Percentiles rank a stretch among this genome's conserved stretches.
Evolutionary conservation across 2,113 vertebrate genomes (phyloP).

Genomic region (Corapipo altera): DNA sequence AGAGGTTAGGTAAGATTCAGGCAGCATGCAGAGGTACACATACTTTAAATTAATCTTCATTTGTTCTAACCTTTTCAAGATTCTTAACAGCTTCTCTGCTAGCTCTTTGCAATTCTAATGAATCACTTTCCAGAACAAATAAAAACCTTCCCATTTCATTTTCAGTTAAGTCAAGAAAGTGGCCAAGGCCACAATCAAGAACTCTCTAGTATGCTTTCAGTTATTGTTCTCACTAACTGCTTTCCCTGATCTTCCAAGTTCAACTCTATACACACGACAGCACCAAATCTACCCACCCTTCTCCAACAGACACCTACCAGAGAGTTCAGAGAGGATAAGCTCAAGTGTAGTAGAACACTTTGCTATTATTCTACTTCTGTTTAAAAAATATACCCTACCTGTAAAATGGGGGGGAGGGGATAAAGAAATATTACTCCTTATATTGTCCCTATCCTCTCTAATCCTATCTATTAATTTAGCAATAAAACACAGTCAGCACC

Average conservation of each 20-base stretch:
- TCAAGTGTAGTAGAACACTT: not conserved
- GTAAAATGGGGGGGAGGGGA: not conserved
- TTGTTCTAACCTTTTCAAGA: slow-evolving; percentile 26
- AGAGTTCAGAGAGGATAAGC: not conserved
- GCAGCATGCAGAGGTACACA: not conserved
- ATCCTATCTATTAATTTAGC: not conserved
- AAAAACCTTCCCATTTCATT: not conserved
- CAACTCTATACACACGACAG: not conserved
- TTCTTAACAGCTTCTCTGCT: not conserved
- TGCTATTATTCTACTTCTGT: not conserved
- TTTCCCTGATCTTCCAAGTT: not conserved
- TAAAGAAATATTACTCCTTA: not conserved
- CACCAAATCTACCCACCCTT: not conserved
- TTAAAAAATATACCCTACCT: not conserved
- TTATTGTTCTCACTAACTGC: not conserved
- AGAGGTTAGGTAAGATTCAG: not conserved
- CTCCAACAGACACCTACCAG: not conserved
- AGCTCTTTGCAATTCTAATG: not conserved
- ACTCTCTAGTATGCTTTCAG: not conserved
- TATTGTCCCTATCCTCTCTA: not conserved
- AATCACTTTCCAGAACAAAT: not conserved
- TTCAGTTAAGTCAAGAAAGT: not conserved
- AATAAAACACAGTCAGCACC: not conserved
- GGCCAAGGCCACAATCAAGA: not conserved
- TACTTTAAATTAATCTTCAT: not conserved